A percentile compares a stretch with the other conserved stretches of the same genome.
Conservation (phyloP, 2,113 vertebrate genomes). For the Cariama cristata region DNA sequence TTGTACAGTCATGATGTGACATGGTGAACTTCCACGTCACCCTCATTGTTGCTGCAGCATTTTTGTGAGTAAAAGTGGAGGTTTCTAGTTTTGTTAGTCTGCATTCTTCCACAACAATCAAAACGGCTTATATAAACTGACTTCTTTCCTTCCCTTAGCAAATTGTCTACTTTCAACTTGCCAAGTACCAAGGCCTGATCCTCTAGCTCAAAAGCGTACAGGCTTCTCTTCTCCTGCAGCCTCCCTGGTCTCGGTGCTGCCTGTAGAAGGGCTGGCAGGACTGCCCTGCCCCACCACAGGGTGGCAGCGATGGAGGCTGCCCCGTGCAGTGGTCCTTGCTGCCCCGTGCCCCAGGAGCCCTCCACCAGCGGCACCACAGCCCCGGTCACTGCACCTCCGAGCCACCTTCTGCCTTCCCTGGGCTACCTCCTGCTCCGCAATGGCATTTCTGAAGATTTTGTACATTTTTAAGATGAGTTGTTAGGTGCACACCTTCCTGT, state of each 20-base stretch:
- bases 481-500: not conserved
- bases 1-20: not conserved
- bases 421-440: not conserved
- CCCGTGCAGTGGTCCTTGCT: accelerated
- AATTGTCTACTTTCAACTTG: not conserved
- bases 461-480: not conserved
- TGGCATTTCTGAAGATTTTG: not conserved
- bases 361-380: not conserved
- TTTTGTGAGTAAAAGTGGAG: not conserved
- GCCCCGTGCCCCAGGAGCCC: accelerated
- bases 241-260: not conserved
- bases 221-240: not conserved
- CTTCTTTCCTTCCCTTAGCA: not conserved
- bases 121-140: not conserved
- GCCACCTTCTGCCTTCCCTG: not conserved
- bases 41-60: not conserved
- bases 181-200: not conserved
- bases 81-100: not conserved
- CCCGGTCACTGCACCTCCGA: not conserved
- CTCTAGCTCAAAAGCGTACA: not conserved
- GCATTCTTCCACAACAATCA: not conserved
- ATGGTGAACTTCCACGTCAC: not conserved
- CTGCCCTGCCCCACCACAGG: not conserved
- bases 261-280: not conserved
- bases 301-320: not conserved